Evolutionary conservation across 2,888 invertebrate species (phyloP).

Genomic region (Drosophila bunnanda): DNA sequence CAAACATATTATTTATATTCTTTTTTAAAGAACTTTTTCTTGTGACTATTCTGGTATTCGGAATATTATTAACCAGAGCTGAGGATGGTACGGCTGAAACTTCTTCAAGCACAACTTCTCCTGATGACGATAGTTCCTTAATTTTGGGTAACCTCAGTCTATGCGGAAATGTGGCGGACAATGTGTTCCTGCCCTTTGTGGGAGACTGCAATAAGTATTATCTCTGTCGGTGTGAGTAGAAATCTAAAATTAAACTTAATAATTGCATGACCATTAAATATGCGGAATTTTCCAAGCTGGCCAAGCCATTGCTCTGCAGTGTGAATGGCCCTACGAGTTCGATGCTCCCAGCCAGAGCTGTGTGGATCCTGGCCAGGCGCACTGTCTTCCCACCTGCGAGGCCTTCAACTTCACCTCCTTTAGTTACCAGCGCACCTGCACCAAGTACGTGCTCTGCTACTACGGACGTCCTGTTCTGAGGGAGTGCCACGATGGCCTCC

Average conservation of each 20-base stretch:
- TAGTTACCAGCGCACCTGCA: conserved; percentile 79
- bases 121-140: conserved; percentile 1
- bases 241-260: background rate
- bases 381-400: conserved; percentile 59
- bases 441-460: conserved; percentile 81
- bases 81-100: background rate
- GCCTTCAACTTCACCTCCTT: conserved; percentile 57
- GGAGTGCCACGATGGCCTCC: conserved; percentile 78
- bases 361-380: background rate
- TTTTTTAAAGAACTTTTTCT: conserved; percentile 3
- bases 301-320: conserved; percentile 51
- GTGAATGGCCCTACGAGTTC: conserved; percentile 59
- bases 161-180: conserved; percentile 63
- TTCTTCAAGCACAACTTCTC: background rate
- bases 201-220: conserved; percentile 70
- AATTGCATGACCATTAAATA: too few species aligned
- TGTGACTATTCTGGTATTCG: conserved; percentile 12
- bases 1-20: background rate
- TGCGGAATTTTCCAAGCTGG: conserved; percentile 43
- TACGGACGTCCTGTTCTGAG: conserved; percentile 68
- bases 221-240: conserved; percentile 65
- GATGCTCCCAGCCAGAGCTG: conserved; percentile 67
- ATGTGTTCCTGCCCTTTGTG: conserved; percentile 69
- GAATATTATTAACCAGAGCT: background rate
- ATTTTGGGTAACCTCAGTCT: conserved; percentile 52